Conservation (phyloP, 2,113 vertebrate species). For the Hemiprocne comata region DNA sequence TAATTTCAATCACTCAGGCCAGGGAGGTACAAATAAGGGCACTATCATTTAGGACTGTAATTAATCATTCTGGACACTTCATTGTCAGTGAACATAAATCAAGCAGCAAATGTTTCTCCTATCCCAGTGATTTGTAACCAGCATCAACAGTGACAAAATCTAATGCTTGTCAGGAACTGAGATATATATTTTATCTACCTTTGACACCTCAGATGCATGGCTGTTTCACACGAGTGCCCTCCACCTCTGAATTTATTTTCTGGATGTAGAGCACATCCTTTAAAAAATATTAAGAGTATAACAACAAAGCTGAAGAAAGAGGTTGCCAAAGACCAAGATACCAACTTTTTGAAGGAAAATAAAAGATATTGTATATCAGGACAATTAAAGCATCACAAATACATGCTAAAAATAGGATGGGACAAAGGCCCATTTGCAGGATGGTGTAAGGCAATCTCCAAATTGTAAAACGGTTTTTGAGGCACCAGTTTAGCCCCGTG, state of each 20-base stretch:
- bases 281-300: neutral
- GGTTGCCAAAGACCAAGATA: neutral
- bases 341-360: neutral
- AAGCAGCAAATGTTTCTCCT: conserved; percentile 45
- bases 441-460: no score
- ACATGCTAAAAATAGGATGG: rapidly evolving
- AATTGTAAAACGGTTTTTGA: neutral
- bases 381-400: neutral
- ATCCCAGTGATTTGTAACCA: conserved; percentile 18
- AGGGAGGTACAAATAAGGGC: conserved; percentile 22
- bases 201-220: conserved; percentile 12
- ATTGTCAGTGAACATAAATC: conserved; percentile 73
- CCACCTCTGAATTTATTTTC: conserved; percentile 45
- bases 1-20: conserved; percentile 32
- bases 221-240: conserved; percentile 31
- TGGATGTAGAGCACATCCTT: neutral
- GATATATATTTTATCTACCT: conserved; percentile 35
- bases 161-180: conserved; percentile 13
- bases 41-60: conserved; percentile 31
- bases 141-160: conserved; percentile 40
- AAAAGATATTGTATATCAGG: neutral
- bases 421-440: neutral
- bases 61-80: conserved; percentile 71
- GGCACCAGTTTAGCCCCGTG: rapidly evolving
- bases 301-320: neutral